A percentile compares a stretch with the other conserved stretches of the same genome.
Evolutionary conservation across 2,797 vertebrate species (phyloP).

Genomic region (Enteromius argenteus): DNA sequence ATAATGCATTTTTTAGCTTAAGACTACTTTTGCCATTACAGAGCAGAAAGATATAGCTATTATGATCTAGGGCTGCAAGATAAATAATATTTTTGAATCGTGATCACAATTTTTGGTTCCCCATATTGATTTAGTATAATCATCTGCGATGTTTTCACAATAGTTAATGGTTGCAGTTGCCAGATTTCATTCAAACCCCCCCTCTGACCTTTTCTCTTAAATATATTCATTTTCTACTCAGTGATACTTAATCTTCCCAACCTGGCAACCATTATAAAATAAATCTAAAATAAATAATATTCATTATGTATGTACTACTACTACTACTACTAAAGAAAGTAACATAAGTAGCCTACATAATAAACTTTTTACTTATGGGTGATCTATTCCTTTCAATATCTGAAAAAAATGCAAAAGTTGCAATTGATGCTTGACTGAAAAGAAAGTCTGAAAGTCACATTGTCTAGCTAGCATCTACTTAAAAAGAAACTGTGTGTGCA

Average conservation of each 20-base stretch:
- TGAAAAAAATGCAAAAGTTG: background rate
- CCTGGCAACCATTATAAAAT: background rate
- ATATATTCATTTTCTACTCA: background rate
- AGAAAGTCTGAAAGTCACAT: background rate
- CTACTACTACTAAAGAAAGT: background rate
- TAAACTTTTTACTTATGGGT: background rate
- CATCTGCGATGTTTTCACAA: background rate
- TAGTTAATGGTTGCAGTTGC: background rate
- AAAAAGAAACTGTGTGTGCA: background rate
- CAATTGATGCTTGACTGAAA: background rate
- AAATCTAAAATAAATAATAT: background rate
- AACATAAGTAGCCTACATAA: no score
- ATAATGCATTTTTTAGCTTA: background rate
- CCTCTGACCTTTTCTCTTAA: background rate
- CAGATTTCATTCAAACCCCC: background rate
- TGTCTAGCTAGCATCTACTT: background rate
- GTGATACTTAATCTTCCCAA: background rate
- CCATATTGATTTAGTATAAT: background rate
- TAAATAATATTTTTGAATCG: background rate
- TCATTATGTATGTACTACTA: background rate
- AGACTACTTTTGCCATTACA: background rate
- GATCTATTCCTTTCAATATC: background rate
- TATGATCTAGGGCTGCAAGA: background rate
- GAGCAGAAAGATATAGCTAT: background rate
- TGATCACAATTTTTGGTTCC: background rate